Conservation (phyloP, 2,888 invertebrate species). For the Nysson spinosus region DNA sequence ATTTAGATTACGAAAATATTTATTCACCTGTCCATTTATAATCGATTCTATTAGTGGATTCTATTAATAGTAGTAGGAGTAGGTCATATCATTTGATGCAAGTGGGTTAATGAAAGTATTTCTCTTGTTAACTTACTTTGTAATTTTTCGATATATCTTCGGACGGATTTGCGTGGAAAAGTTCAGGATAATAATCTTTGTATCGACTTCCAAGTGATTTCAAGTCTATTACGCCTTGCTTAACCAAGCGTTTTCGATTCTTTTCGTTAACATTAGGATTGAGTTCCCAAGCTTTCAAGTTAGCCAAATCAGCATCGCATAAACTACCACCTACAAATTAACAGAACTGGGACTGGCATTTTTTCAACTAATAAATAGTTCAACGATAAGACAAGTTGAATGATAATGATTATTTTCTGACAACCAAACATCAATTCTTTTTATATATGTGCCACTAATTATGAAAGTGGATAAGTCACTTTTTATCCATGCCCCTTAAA, state of each 20-base stretch:
- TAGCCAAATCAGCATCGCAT: slow-evolving; percentile 83
- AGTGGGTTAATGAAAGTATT: not conserved
- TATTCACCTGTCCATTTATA: too few relatives aligned
- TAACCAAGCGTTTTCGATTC: slow-evolving; percentile 81
- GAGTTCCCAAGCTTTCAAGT: slow-evolving; percentile 83
- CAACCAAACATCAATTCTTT: too few relatives aligned
- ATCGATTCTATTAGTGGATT: not conserved
- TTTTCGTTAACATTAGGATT: slow-evolving; percentile 80
- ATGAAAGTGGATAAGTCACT: too few relatives aligned
- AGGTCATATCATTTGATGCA: too few relatives aligned
- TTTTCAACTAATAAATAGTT: too few relatives aligned
- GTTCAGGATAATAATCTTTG: slow-evolving; percentile 81
- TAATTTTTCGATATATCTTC: slow-evolving; percentile 65
- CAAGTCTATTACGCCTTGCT: slow-evolving; percentile 81
- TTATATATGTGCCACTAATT: too few relatives aligned
- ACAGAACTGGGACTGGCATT: too few relatives aligned
- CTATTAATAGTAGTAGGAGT: too few relatives aligned
- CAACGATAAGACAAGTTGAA: too few relatives aligned
- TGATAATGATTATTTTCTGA: too few relatives aligned
- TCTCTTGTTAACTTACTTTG: slow-evolving; percentile 39
- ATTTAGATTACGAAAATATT: not conserved
- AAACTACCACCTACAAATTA: slow-evolving; percentile 69
- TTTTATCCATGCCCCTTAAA: too few relatives aligned
- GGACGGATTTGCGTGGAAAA: slow-evolving; percentile 76
- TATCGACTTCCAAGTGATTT: slow-evolving; percentile 83